Evolutionary conservation across 35 echinoderm and acorn worm genomes (phyloP), one percentile per base, ranked within the genome.

Genomic region (Stichopus chloronotus): DNA sequence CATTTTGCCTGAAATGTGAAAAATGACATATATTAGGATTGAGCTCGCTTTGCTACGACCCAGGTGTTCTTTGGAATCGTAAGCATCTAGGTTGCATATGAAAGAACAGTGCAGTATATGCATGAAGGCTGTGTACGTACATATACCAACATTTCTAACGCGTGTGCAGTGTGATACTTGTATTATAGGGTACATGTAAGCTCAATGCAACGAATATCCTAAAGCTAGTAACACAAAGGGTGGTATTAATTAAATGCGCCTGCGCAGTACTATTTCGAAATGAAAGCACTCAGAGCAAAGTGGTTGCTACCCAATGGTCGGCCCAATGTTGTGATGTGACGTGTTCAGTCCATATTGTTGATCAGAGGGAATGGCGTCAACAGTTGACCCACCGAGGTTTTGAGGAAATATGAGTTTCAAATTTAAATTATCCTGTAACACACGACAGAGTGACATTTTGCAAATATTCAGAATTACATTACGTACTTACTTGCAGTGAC

Each of bases 1-100:
- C 87, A 89, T 89, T 65, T 71, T 72, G 52, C 21, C 25, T 57
- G 16, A 53, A 83, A 55, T 55, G 52, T 83, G 55, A 57, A 83
- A 83, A 83, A 83, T 43, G 14, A 55, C 80, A 14, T 55, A 23
- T 83, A 7, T 83, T 83, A 12, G 23, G 80, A 82, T 21, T 74
- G 69, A 0, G 30, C 53, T 79, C 25, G 78, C 78, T 4, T 5
- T 61, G 14, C 30, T 43, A 71, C 65, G 65, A n/a, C 4, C n/a
- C 65, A 13, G 65, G n/a, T 71, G 11, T 11, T 71, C n/a, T 71
- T 11, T n/a, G n/a, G 65, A 71, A n/a, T 71, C 65, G 65, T 71
- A 71, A 60, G 12, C 58, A 60, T 60, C 5, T 60, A 60, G 5
- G 58, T 7, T 12, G 58, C 5, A 60, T 12, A 60, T 60, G 58